These are phyloP conservation scores for Carettochelys insculpta DNA, from an alignment of 2,113 vertebrate species.

Conservation along the genomic window DNA sequence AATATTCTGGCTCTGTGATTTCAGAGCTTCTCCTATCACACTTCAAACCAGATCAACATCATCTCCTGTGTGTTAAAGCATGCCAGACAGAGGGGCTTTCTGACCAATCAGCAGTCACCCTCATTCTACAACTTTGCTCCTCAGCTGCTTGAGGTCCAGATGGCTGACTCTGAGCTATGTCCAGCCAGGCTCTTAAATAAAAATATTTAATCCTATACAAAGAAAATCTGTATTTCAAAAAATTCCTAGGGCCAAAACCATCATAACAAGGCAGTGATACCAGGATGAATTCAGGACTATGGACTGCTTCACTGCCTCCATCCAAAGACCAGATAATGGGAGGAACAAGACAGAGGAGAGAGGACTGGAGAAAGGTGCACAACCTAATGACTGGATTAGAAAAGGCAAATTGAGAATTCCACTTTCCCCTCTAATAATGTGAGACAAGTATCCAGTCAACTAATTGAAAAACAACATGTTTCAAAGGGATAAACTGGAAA, in stretches of 20 bases:
- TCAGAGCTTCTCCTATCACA: background rate
- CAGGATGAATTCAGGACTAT: slow-evolving; percentile 22
- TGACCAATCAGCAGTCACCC: background rate
- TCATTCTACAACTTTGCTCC: background rate
- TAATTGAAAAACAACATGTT: background rate
- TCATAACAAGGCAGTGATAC: slow-evolving; percentile 30
- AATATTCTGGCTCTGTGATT: background rate
- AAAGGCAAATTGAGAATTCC: background rate
- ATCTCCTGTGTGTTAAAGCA: background rate
- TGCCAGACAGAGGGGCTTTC: background rate
- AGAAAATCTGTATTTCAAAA: slow-evolving; percentile 65
- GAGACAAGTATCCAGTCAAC: background rate
- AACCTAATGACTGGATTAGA: background rate
- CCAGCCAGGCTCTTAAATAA: slow-evolving; percentile 36
- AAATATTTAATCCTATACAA: slow-evolving; percentile 56
- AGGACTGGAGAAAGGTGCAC: background rate
- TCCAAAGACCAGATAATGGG: background rate
- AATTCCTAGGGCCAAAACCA: slow-evolving; percentile 60
- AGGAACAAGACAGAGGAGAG: background rate
- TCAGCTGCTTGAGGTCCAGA: background rate
- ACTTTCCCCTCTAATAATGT: background rate
- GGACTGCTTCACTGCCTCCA: background rate
- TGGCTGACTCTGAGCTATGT: background rate
- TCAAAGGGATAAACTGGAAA: background rate
- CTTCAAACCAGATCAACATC: background rate